These are phyloP conservation scores for Eunapius fragilis DNA, from an alignment of 37 sponge, comb jelly and placozoan genomes.

Conservation along the genomic window DNA sequence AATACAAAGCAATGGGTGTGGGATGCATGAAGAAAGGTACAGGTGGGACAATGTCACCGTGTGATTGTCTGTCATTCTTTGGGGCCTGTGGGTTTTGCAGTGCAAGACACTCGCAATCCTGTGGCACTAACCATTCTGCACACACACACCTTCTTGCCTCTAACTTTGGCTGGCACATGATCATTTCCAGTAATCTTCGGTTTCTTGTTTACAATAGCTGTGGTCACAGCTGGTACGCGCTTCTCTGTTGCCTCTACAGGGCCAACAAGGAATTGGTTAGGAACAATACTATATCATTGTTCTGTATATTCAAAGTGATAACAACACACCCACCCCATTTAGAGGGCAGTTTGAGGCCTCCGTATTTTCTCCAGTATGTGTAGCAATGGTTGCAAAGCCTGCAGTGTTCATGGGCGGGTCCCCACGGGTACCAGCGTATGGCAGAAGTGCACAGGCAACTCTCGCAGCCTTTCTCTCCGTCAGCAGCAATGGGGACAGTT, in stretches of 20 bases:
- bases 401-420: constrained; percentile 83
- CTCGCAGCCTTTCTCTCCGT: constrained; percentile 88
- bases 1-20: constrained; percentile 25
- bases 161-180: not conserved
- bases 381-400: constrained; percentile 84
- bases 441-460: constrained; percentile 66
- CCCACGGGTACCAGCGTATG: constrained; percentile 83
- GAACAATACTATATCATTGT: no score
- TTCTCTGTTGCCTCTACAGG: constrained; percentile 11
- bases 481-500: constrained; percentile 33
- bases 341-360: constrained; percentile 88
- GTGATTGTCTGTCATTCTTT: not conserved
- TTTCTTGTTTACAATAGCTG: not conserved
- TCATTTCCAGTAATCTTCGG: not conserved
- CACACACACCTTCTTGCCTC: constrained; percentile 16
- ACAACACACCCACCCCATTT: constrained; percentile 83
- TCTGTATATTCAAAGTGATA: no score
- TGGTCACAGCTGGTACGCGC: not conserved
- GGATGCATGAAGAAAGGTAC: constrained; percentile 65
- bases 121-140: not conserved
- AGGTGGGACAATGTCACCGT: constrained; percentile 63
- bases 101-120: no score
- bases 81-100: not conserved
- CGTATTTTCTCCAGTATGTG: constrained; percentile 95
- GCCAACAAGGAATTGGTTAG: no score